Base-by-base conservation (phyloP, 2,888 invertebrate genomes). In the Metallyticus violacea region DNA sequence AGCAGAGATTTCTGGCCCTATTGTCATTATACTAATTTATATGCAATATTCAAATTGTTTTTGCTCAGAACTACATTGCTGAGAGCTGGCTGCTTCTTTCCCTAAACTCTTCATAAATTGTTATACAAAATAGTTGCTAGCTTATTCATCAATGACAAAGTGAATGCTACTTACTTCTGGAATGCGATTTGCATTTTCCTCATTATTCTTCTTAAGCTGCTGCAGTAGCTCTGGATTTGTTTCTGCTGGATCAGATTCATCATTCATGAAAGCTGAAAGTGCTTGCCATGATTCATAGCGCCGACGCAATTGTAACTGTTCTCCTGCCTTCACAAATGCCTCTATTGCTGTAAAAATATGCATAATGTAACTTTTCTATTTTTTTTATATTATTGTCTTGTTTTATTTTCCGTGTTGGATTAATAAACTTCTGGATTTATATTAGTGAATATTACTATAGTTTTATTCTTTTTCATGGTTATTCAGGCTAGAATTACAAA, bases 221-320 rank as follows among this genome's bases (percentile, higher is more conserved):
- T 26, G 22, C 22, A 79, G 25, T 6, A 85, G 79, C 1, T 85
- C 85, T 25, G 85, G 79, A 40, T 62, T 26, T 27, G 25, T 28
- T 6, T 85, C 85, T 26, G 85, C 85, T 79, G 85, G 85, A 30
- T 85, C 85, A 1, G 26, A 15, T 26, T 79, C 26, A 79, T 85
- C 79, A 26, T 79, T 79, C 29, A 85, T 25, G 79, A 40, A 85
- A 5, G n/a, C 79, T 15, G 79, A 30, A 9, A 79, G 7, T 26
- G 85, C n/a, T 26, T 78, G 15, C 85, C 85, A 85, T 0, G 30
- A 30, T 7, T 78, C 86, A 79, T 79, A 80, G n/a, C 62, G 79
- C n/a, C 86, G 79, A 15, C 84, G 82, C 15, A 28, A 79, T 25
- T 86, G 83, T 25, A 86, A 27, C 30, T 86, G 83, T 77, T 78